Evolutionary conservation across 2,113 vertebrate species (phyloP).

Genomic region (Propithecus coquereli): DNA sequence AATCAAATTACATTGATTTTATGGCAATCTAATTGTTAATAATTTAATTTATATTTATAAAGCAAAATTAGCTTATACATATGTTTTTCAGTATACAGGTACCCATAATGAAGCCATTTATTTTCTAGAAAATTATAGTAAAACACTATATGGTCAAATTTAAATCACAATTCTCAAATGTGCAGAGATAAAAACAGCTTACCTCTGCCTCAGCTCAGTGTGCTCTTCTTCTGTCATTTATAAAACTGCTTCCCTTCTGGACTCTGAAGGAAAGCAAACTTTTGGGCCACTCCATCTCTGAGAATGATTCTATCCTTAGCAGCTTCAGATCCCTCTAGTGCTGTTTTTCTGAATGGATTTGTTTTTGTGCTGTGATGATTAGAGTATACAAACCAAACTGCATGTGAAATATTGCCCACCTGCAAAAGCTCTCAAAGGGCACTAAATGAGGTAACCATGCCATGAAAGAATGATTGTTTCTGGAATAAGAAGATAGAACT

Average conservation of each 20-base stretch:
- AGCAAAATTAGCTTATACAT: background rate
- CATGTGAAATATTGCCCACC: conserved; percentile 36
- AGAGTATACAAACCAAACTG: conserved; percentile 43
- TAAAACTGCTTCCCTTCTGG: background rate
- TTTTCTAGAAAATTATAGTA: background rate
- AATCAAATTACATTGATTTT: background rate
- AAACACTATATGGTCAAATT: background rate
- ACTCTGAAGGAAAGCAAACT: background rate
- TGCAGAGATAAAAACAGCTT: background rate
- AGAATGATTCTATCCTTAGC: conserved; percentile 28
- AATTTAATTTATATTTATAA: background rate
- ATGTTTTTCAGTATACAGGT: background rate
- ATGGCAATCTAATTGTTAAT: background rate
- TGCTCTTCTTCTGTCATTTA: background rate
- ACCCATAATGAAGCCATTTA: background rate
- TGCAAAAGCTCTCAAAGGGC: conserved; percentile 24
- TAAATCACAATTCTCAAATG: background rate
- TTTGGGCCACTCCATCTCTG: background rate
- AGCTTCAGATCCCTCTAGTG: background rate
- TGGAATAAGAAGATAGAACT: background rate
- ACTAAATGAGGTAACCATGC: background rate
- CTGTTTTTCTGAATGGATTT: conserved; percentile 60
- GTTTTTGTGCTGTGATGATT: conserved; percentile 46
- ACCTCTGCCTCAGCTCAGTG: background rate
- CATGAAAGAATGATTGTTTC: background rate